Base-by-base conservation (phyloP, 1,140 invertebrate species). In the Dendroctonus valens region DNA sequence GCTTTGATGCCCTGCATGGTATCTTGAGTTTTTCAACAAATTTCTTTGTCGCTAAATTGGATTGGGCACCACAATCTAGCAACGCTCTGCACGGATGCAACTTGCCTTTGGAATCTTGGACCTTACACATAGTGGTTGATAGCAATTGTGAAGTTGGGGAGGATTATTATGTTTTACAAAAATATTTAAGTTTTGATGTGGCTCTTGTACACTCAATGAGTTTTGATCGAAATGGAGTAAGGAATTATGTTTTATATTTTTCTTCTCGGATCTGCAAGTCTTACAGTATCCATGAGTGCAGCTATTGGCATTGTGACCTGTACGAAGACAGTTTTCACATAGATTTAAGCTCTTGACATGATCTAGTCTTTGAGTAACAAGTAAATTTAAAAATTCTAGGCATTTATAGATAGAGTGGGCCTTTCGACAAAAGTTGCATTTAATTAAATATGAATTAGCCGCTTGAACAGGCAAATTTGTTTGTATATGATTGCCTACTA, bases 11-110 rank as follows among this genome's bases (percentile, higher is more conserved):
- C 3, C 44, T 46, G 12, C 44, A 46, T 46, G 44, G 9, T 9
- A 46, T 9, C 44, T 46, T 46, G 9, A 46, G 44, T 46, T 46
- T 46, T 14, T 46, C 12, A 46, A 46, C 44, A 46, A 46, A 12
- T 14, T 46, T 46, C n/a, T 46, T 46, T 46, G 44, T 11, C 3
- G 4, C 12, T 46, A 46, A 46, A 46, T 46, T 46, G 44, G 4
- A 46, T 46, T 46, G 44, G 12, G 44, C 44, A 46, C 44, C 44
- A 46, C 44, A 46, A 46, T 46, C 44, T 46, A 46, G 12, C 3
- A 46, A 12, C 0, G 44, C 44, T 46, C 44, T 46, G 12, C 44
- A 46, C 1, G 44, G 44, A 9, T 11, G 9, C 1, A 46, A 46
- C 9, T 46, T 46, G 44, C 44, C 44, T 14, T 46, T 9, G 9